A percentile compares a stretch with the other conserved stretches of the same genome.
phyloP scores from a whole-genome alignment of 2,888 invertebrate species.

The Parelbella ahira region DNA sequence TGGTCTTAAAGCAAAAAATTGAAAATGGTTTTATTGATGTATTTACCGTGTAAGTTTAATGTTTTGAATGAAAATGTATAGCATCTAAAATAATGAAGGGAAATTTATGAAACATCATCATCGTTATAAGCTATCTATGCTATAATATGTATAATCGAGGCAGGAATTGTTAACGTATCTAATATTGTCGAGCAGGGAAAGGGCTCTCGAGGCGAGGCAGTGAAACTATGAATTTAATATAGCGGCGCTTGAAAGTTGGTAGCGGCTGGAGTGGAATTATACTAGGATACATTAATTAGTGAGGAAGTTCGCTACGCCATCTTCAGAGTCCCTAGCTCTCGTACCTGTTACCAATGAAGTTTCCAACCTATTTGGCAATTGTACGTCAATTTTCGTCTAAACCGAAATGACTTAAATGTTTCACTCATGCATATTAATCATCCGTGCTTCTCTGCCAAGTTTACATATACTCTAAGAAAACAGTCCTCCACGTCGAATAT shows the following conservation, averaged over 20 bases:
- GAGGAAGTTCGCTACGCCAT: constrained; percentile 7
- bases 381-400: constrained; percentile 3
- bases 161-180: no score
- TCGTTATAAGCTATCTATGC: no score
- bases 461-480: constrained; percentile 10
- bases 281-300: constrained; percentile 36
- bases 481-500: constrained; percentile 3
- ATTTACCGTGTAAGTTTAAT: no score
- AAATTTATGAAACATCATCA: no score
- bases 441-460: neutral
- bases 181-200: constrained; percentile 6
- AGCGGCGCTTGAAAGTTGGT: constrained; percentile 25
- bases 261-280: constrained; percentile 30
- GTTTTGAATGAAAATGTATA: no score
- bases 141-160: no score
- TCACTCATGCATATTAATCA: constrained; percentile 7
- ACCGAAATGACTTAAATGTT: constrained; percentile 5
- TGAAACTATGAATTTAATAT: constrained; percentile 25
- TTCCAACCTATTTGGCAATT: neutral
- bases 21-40: no score
- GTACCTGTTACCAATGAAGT: constrained; percentile 11
- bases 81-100: no score
- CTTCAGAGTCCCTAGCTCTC: constrained; percentile 5
- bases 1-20: neutral
- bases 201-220: constrained; percentile 1